phyloP scores from a whole-genome alignment of 2,888 invertebrate genomes.

The Eilema griseolum region DNA sequence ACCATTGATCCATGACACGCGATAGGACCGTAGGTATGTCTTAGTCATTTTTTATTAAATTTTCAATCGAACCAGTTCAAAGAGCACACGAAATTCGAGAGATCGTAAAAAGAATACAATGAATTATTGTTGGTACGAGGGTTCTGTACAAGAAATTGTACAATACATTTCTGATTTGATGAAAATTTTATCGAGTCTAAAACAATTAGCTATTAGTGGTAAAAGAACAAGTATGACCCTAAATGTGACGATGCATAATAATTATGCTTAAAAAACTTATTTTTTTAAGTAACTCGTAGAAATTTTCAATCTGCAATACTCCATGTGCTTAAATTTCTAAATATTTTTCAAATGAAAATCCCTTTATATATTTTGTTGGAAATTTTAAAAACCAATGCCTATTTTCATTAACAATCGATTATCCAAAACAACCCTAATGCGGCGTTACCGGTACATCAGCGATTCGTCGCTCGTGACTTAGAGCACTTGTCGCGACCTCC shows the following conservation, averaged over 20 bases:
- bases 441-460: conserved; percentile 39
- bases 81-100: conserved; percentile 77
- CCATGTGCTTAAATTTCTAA: neutral
- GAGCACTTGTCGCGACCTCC: conserved; percentile 70
- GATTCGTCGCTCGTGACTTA: conserved; percentile 60
- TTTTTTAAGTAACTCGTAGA: neutral
- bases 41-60: conserved; percentile 69
- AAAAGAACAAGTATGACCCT: neutral
- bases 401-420: conserved; percentile 43
- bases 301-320: neutral
- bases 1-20: conserved; percentile 73
- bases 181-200: neutral
- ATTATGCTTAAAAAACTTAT: neutral
- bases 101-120: conserved; percentile 60
- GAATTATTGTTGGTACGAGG: conserved; percentile 38
- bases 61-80: conserved; percentile 80
- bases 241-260: neutral
- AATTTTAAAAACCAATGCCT: conserved; percentile 19
- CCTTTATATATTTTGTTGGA: neutral
- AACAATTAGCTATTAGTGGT: neutral
- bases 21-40: conserved; percentile 67
- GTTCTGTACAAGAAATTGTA: conserved; percentile 48
- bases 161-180: neutral
- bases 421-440: conserved; percentile 37
- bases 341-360: neutral